Conservation (phyloP, 2,113 vertebrate genomes). For the Silurus meridionalis region DNA sequence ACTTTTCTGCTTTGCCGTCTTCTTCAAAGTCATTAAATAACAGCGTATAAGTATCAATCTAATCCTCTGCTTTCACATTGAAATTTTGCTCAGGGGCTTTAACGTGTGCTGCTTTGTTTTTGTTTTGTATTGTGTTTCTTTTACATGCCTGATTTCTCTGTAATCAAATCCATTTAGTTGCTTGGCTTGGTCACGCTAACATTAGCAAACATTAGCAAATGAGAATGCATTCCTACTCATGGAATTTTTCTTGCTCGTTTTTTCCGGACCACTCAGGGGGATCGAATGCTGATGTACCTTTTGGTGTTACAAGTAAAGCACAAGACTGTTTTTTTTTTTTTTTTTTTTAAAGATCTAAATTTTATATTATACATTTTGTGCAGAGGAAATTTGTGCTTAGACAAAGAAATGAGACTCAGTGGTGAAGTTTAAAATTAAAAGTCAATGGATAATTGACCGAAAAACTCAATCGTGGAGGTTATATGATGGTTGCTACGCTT, state of each 20-base stretch:
- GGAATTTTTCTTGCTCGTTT: constrained; percentile 9
- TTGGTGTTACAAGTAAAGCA: constrained; percentile 27
- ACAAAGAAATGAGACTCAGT: constrained; percentile 3
- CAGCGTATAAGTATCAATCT: constrained; percentile 60
- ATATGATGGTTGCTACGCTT: neutral
- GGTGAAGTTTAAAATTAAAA: neutral
- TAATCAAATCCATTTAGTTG: constrained; percentile 89
- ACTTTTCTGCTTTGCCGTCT: constrained; percentile 61
- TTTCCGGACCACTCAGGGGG: neutral
- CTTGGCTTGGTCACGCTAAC: constrained; percentile 75
- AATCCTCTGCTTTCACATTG: constrained; percentile 65
- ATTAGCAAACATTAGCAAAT: constrained; percentile 60
- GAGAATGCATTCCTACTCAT: constrained; percentile 38
- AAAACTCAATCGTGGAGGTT: neutral
- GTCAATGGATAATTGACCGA: neutral
- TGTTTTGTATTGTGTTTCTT: constrained; percentile 70
- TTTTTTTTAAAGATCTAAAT: constrained; percentile 14
- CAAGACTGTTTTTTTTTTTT: neutral
- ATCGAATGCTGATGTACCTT: constrained; percentile 13
- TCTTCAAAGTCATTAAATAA: constrained; percentile 68
- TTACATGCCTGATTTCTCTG: constrained; percentile 80
- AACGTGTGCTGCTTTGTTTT: constrained; percentile 75
- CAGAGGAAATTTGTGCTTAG: neutral
- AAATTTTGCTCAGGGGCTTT: constrained; percentile 72
- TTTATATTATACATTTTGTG: neutral